Evolutionary conservation across 1,140 invertebrate genomes (phyloP).

Genomic region (Drosophila dunni): DNA sequence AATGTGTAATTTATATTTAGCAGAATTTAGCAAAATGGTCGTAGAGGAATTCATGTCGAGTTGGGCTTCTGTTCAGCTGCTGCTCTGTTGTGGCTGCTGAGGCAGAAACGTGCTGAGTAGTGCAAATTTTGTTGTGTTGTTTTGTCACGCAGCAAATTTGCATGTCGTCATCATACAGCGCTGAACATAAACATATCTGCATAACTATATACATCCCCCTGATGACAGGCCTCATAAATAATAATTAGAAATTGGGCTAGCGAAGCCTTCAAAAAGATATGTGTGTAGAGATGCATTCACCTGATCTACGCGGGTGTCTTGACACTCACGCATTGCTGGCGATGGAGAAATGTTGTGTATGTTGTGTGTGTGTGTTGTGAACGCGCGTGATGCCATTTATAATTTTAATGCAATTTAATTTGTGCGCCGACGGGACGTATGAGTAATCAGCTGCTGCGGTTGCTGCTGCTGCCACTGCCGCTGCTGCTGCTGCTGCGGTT

Average conservation of each 20-base stretch:
- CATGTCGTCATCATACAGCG: slow-evolving; percentile 15
- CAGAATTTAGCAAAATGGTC: too few species aligned
- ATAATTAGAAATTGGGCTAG: slow-evolving; percentile 58
- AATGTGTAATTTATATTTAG: too few species aligned
- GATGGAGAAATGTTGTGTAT: slow-evolving; percentile 1
- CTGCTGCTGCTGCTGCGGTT: slow-evolving; percentile 13
- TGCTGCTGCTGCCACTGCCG: slow-evolving; percentile 21
- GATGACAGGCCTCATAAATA: slow-evolving; percentile 61
- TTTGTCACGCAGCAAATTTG: slow-evolving; percentile 26
- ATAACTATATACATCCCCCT: slow-evolving; percentile 28
- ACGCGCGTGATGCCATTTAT: slow-evolving; percentile 54
- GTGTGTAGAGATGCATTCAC: slow-evolving; percentile 35
- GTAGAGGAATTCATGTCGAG: neutral
- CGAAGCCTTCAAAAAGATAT: slow-evolving; percentile 35
- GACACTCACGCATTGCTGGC: slow-evolving; percentile 31
- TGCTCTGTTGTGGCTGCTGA: neutral
- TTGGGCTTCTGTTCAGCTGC: slow-evolving; percentile 2
- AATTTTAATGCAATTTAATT: slow-evolving; percentile 75
- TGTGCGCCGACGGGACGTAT: slow-evolving; percentile 66
- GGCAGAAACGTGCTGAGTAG: slow-evolving; percentile 13
- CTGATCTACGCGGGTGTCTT: slow-evolving; percentile 23
- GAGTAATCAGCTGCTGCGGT: slow-evolving; percentile 65
- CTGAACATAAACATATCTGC: neutral
- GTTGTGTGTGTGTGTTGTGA: too few species aligned
- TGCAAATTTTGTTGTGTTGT: slow-evolving; percentile 6